These are phyloP conservation scores for Chrosomus eos DNA, from an alignment of 2,797 vertebrate species.

Conservation along the genomic window DNA sequence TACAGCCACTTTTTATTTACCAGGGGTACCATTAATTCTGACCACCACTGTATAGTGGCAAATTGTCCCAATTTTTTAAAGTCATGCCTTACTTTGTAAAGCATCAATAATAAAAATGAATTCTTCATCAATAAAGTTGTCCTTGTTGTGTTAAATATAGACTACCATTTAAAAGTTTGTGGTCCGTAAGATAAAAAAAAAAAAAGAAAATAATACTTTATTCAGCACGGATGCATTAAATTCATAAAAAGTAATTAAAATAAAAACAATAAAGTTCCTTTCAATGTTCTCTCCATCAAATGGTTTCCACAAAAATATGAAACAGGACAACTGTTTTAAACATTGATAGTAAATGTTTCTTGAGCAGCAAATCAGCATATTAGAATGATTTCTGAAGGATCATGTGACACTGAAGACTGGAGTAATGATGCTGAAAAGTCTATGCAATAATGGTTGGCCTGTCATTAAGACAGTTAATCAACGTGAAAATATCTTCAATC, in stretches of 20 bases:
- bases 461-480: not conserved
- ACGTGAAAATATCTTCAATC: not conserved
- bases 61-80: not conserved
- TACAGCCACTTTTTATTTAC: no score
- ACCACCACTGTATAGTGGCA: not conserved
- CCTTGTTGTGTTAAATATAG: not conserved
- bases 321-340: not conserved
- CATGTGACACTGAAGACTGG: not conserved
- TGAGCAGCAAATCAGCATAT: not conserved
- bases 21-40: no score
- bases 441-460: not conserved
- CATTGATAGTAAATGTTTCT: not conserved
- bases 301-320: not conserved
- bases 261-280: not conserved
- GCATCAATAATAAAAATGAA: not conserved
- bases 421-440: not conserved
- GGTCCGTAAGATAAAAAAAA: not conserved
- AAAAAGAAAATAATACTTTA: not conserved
- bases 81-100: not conserved
- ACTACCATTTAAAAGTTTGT: not conserved
- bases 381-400: not conserved
- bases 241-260: not conserved
- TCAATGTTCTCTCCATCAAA: not conserved
- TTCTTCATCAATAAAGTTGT: not conserved
- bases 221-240: not conserved